Evolutionary conservation across 2,888 invertebrate genomes (phyloP).

Genomic region (Cyrtodaria siliqua): DNA sequence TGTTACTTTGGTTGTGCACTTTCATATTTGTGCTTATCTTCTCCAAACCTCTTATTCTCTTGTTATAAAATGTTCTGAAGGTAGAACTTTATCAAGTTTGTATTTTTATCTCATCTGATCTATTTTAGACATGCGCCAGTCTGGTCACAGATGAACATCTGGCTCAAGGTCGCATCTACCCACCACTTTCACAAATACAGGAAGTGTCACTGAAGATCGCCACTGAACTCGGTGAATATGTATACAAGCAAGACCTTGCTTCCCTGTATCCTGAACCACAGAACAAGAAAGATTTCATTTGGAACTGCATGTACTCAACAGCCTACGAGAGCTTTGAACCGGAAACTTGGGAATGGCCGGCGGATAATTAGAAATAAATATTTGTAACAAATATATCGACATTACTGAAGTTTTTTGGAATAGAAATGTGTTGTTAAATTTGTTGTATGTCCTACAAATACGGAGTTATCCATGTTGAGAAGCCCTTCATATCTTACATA

Average conservation of each 20-base stretch:
- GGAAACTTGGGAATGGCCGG: slow-evolving; percentile 86
- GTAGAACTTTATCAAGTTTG: no score
- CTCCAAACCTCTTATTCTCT: no score
- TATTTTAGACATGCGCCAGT: slow-evolving; percentile 91
- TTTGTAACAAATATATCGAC: no score
- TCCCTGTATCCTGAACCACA: slow-evolving; percentile 87
- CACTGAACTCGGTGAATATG: slow-evolving; percentile 92
- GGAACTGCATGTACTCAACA: slow-evolving; percentile 78
- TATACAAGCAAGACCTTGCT: slow-evolving; percentile 89
- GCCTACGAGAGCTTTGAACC: slow-evolving; percentile 87
- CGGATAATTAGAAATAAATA: no score
- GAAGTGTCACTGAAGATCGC: slow-evolving; percentile 96
- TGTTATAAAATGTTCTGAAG: no score
- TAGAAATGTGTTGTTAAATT: no score
- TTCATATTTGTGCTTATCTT: no score
- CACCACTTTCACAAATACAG: slow-evolving; percentile 95
- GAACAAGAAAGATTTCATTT: slow-evolving; percentile 87
- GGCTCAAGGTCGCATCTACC: slow-evolving; percentile 95
- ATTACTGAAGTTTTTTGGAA: no score
- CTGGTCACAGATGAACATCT: slow-evolving; percentile 94
- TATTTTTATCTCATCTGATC: neutral
- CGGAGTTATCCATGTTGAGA: no score
- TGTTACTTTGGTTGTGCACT: no score
- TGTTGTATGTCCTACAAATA: no score
- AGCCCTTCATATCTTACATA: no score